Base-by-base conservation (phyloP, 2,888 invertebrate species). In the Limnephilus auricula region DNA sequence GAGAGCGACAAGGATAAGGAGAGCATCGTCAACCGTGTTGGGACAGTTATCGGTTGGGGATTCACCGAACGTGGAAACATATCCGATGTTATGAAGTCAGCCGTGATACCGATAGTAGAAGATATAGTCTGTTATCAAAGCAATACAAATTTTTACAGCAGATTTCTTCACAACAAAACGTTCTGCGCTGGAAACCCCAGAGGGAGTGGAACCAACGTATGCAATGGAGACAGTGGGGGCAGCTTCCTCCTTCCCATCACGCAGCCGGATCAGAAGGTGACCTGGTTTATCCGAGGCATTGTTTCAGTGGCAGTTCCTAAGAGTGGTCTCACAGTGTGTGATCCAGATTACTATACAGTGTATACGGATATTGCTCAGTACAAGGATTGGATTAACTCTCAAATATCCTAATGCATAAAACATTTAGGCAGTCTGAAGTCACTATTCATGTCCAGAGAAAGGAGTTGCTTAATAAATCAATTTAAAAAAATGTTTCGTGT, bases 151-250 rank as follows among this genome's bases (percentile, higher is more conserved):
- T 92, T 92, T 40, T 92, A 92, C 45, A 50, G 87, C 32, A 87
- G 30, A 5, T 92, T 92, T 83, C 88, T 92, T n/a, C 82, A 87
- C 13, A 90, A 92, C 6, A 40, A 83, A 45, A 86, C 92, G 2
- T 79, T 92, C 79, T 92, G 92, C 84, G 92, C 92, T 25, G 92
- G 92, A 79, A 92, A 92, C 50, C 92, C 92, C 0, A 89, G 89
- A 86, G 89, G 90, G 37, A 90, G 87, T 30, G 92, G 92, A 90
- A 90, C 37, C 15, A 31, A 79, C 12, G 92, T 92, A 10, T 92
- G 92, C 40, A 92, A 92, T 15, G 92, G 92, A 18, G 92, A 92
- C 65, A 92, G 91, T 31, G 92, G 92, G 13, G 92, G 92, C 25
- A 91, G 92, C 34, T 79, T 92, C 18, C 37, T 91, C 30, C 50